A percentile compares a stretch with the other conserved stretches of the same genome.
Conservation (phyloP, 2,888 invertebrate species). For the Archips xylosteana region DNA sequence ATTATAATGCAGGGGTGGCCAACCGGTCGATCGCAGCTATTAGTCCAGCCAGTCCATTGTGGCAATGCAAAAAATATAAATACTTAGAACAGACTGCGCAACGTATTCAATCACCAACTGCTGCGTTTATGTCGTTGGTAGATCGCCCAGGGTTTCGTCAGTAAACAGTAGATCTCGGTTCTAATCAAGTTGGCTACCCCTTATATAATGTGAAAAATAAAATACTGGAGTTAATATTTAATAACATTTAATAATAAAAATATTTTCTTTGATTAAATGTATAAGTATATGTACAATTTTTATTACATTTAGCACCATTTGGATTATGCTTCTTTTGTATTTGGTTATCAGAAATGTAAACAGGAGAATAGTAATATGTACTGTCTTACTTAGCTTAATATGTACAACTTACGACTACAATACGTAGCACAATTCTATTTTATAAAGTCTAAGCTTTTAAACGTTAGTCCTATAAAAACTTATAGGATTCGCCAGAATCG, state of each 20-base stretch:
- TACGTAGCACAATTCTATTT: not conserved
- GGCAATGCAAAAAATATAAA: too few relatives aligned
- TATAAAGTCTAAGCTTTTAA: not conserved
- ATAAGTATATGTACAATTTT: slow-evolving; percentile 38
- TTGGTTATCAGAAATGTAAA: slow-evolving; percentile 47
- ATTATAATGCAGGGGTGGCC: too few relatives aligned
- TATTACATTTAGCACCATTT: slow-evolving; percentile 65
- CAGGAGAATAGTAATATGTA: slow-evolving; percentile 33
- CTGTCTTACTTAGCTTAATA: slow-evolving; percentile 50
- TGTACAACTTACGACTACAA: slow-evolving; percentile 54
- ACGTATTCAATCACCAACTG: too few relatives aligned
- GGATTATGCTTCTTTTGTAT: slow-evolving; percentile 58
- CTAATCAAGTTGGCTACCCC: too few relatives aligned
- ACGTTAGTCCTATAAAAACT: not conserved
- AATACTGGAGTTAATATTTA: slow-evolving; percentile 4
- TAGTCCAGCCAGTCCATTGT: too few relatives aligned
- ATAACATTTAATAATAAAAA: slow-evolving; percentile 35
- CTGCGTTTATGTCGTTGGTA: too few relatives aligned
- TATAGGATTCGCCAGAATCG: not conserved
- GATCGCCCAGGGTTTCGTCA: too few relatives aligned
- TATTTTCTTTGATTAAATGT: slow-evolving; percentile 25
- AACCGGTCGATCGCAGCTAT: too few relatives aligned
- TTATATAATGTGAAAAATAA: not conserved
- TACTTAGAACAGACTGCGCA: too few relatives aligned
- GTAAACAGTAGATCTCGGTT: too few relatives aligned